Base-by-base conservation (phyloP, 92 coral and sea anemone species). In the Palythoa caribaeorum region DNA sequence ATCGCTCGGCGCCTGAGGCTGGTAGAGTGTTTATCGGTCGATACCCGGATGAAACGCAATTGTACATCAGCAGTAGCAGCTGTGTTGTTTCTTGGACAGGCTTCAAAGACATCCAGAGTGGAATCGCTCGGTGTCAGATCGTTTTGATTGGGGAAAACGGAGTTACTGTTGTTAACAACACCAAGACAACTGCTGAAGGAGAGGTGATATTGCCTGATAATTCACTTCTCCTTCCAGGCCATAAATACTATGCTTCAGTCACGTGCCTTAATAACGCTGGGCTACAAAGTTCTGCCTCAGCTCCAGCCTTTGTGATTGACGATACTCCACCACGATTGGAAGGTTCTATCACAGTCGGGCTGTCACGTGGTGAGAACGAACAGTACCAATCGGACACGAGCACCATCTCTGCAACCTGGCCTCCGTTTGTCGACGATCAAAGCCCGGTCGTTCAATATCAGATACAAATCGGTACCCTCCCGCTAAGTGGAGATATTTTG, bases 71-170 rank as follows among this genome's bases (percentile, higher is more conserved):
- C 36, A 65, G 76, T 50, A 88, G 84, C 36, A 77, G 73, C 0
- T 89, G 90, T 5, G n/a, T 47, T 35, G 62, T 94, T n/a, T 76
- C 77, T 16, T 96, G 96, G 98, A 84, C 55, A 37, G 90, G 71
- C 15, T 94, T 94, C 78, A 74, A 73, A 37, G 98, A 96, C 80
- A 63, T 74, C 36, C 96, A 94, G 80, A 96, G 95, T 66, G 98
- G 93, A 5, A 92, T 94, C 50, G 89, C 72, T 5, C 39, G 37
- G 21, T 96, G 94, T 65, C 88, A 91, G 9, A 51, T 96, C 73
- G 83, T 91, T 37, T 71, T 92, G n/a, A 57, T 53, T 52, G 63
- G 92, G 40, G 80, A 70, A 0, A 86, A 76, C 48, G 76, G 86
- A 3, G 38, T 53, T 11, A 20, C 78, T 39, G 72, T 76, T 6